phyloP scores from a whole-genome alignment of 1,140 invertebrate species.

The Orchesella cincta region DNA sequence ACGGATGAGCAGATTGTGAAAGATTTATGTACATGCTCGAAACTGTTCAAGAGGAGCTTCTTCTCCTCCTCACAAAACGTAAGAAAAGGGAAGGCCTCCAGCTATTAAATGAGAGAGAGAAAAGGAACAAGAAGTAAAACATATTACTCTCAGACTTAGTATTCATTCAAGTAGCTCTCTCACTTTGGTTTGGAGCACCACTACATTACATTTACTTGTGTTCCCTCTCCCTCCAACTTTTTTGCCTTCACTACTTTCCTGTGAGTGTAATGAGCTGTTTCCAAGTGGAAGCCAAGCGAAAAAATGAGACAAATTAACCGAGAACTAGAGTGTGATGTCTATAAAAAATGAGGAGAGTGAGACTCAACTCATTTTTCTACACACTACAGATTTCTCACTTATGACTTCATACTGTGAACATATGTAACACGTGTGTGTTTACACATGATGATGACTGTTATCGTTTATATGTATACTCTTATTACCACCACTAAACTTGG shows the following conservation, averaged over 20 bases:
- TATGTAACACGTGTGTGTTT: background rate
- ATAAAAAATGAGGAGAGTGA: slow-evolving; percentile 1
- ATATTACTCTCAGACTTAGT: background rate
- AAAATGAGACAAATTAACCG: slow-evolving; percentile 27
- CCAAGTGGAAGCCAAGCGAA: slow-evolving; percentile 22
- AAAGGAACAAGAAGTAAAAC: background rate
- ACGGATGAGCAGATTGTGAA: slow-evolving; percentile 18
- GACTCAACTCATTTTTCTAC: slow-evolving; percentile 12
- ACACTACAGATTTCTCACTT: background rate
- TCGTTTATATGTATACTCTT: too few relatives aligned
- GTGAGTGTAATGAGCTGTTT: slow-evolving; percentile 24
- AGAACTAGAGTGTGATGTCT: slow-evolving; percentile 28
- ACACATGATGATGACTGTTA: too few relatives aligned
- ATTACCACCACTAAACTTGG: too few relatives aligned
- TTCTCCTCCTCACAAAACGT: background rate
- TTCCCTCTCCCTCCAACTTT: background rate
- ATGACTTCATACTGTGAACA: background rate
- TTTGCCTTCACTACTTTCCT: background rate
- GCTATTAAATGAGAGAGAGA: background rate
- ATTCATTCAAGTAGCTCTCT: background rate
- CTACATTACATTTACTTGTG: background rate
- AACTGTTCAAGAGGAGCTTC: background rate
- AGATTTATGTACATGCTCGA: slow-evolving; percentile 24
- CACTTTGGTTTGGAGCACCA: too few relatives aligned
- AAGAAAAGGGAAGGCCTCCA: background rate